Conservation (phyloP, 2,113 vertebrate species). For the Pollimyrus isidori region DNA sequence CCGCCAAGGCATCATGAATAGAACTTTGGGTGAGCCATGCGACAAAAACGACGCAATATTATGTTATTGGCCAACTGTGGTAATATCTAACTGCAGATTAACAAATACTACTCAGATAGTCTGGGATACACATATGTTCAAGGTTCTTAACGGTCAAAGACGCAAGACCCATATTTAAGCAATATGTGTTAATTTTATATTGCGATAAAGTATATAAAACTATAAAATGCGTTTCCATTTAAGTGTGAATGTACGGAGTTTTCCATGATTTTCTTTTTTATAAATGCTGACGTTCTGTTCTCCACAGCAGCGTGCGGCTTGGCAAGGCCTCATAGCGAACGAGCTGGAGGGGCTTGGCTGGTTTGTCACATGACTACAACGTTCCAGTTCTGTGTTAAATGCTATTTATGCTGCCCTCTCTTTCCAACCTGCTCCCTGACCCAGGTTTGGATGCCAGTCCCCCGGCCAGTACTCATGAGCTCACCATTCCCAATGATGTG, state of each 20-base stretch:
- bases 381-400: constrained; percentile 8
- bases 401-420: constrained; percentile 40
- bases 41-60: not conserved
- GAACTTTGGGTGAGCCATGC: not conserved
- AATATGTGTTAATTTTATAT: not conserved
- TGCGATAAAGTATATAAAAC: not conserved
- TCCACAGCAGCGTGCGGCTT: not conserved
- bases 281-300: constrained; percentile 8
- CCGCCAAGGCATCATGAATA: constrained; percentile 5
- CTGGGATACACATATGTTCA: not conserved
- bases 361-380: not conserved
- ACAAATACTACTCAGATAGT: not conserved
- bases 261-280: not conserved
- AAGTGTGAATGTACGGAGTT: not conserved
- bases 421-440: constrained; percentile 30
- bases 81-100: not conserved
- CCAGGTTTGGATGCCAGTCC: constrained; percentile 94
- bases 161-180: not conserved
- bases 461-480: constrained; percentile 95
- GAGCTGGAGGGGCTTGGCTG: not conserved
- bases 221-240: not conserved
- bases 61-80: not conserved
- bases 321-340: not conserved
- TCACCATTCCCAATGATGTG: constrained; percentile 98
- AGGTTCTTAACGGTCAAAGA: not conserved